Percentiles rank a stretch among this genome's conserved stretches.
phyloP scores from a whole-genome alignment of 1,140 invertebrate species.

The Drosophila novamexicana region DNA sequence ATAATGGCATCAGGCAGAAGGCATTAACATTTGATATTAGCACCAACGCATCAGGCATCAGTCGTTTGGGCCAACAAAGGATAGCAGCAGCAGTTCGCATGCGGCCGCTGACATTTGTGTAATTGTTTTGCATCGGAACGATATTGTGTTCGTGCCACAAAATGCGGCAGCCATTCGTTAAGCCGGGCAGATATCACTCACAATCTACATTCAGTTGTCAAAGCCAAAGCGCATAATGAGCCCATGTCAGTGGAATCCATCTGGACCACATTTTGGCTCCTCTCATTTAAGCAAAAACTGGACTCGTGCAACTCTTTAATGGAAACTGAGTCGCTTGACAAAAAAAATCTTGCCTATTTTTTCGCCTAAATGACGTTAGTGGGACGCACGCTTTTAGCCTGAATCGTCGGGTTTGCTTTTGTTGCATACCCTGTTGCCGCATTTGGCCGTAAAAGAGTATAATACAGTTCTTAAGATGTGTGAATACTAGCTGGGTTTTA shows the following conservation, averaged over 20 bases:
- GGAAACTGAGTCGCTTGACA: neutral
- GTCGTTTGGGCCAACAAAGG: neutral
- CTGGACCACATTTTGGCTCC: neutral
- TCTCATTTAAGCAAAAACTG: neutral
- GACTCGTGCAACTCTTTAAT: neutral
- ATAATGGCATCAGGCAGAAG: constrained; percentile 21
- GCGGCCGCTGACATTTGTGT: constrained; percentile 32
- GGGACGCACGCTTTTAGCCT: constrained; percentile 32
- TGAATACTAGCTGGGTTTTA: neutral
- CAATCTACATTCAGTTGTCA: constrained; percentile 45
- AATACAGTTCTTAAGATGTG: neutral
- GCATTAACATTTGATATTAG: constrained; percentile 10
- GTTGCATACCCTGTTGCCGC: constrained; percentile 8
- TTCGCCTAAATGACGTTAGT: constrained; percentile 18
- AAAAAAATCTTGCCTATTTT: constrained; percentile 8
- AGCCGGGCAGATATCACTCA: constrained; percentile 29
- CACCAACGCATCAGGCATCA: neutral
- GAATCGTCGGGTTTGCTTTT: constrained; percentile 19
- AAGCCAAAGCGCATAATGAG: constrained; percentile 31
- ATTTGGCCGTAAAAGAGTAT: neutral
- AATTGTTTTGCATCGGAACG: constrained; percentile 42
- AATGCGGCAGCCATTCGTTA: constrained; percentile 22
- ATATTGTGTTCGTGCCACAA: constrained; percentile 4
- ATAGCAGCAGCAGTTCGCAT: neutral
- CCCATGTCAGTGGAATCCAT: constrained; percentile 1